Percentiles rank a stretch among this genome's conserved stretches.
Evolutionary conservation across 2,888 invertebrate genomes (phyloP).

Genomic region (Serrognathus titanus): DNA sequence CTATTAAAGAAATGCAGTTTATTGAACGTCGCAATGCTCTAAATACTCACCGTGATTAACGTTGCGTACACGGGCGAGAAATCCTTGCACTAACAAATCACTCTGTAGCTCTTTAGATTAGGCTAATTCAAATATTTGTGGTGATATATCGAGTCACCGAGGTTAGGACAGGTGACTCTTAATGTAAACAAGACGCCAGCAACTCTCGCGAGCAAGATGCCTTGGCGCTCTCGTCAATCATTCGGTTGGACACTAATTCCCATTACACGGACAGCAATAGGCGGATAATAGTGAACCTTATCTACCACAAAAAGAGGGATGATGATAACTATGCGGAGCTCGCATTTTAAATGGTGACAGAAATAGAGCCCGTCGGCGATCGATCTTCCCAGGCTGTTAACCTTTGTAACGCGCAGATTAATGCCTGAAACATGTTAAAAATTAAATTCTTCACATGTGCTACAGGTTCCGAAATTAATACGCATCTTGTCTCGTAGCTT

Average conservation of each 20-base stretch:
- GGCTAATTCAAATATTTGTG: slow-evolving; percentile 25
- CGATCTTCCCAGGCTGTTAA: slow-evolving; percentile 2
- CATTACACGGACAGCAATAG: not conserved
- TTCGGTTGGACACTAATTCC: slow-evolving; percentile 1
- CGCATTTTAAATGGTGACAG: slow-evolving; percentile 5
- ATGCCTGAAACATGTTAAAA: not conserved
- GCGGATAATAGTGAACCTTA: not conserved
- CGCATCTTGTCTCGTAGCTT: not conserved
- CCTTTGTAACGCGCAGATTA: not conserved
- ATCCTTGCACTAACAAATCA: slow-evolving; percentile 31
- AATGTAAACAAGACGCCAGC: slow-evolving; percentile 23
- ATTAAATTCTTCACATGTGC: not conserved
- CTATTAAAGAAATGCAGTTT: slow-evolving; percentile 11
- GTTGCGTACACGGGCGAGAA: slow-evolving; percentile 21
- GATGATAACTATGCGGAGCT: slow-evolving; percentile 5
- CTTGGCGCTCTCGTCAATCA: slow-evolving; percentile 7
- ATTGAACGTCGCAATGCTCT: not conserved
- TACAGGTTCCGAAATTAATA: slow-evolving; percentile 1
- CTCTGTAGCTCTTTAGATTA: slow-evolving; percentile 29
- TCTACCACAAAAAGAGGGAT: slow-evolving; percentile 9
- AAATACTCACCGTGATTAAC: slow-evolving; percentile 8
- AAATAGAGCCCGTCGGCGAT: slow-evolving; percentile 2
- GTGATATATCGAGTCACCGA: slow-evolving; percentile 20
- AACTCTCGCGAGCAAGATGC: slow-evolving; percentile 3
- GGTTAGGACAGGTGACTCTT: slow-evolving; percentile 22